These are phyloP conservation scores for Fratercula arctica DNA, from an alignment of 2,797 vertebrate genomes.

Conservation along the genomic window DNA sequence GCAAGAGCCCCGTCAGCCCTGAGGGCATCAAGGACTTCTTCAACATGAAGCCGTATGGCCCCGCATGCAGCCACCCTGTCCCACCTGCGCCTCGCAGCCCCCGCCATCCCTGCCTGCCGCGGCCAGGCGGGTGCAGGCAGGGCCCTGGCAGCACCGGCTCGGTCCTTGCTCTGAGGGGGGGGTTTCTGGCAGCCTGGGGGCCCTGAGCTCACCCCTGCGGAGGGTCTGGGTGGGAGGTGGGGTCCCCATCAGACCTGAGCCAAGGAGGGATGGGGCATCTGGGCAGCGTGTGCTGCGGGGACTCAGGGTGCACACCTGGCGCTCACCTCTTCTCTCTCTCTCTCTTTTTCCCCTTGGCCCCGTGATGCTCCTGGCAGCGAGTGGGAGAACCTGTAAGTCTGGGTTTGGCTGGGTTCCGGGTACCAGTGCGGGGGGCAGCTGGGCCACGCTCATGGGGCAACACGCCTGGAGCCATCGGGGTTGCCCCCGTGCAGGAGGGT, in stretches of 20 bases:
- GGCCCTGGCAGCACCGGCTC: neutral
- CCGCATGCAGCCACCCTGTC: neutral
- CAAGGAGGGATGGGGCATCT: fast-evolving
- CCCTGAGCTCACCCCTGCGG: neutral
- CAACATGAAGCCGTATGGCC: constrained; percentile 98
- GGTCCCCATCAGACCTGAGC: neutral
- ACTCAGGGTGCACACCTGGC: fast-evolving
- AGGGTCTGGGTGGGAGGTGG: neutral
- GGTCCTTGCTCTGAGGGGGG: neutral
- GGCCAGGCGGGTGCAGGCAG: neutral
- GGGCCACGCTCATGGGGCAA: neutral
- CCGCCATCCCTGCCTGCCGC: neutral
- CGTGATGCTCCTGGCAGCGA: constrained; percentile 86
- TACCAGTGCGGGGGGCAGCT: neutral
- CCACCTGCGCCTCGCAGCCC: neutral
- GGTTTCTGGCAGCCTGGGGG: neutral
- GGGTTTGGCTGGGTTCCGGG: neutral
- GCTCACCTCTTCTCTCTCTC: neutral
- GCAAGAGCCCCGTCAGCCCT: constrained; percentile 86
- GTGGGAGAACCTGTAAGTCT: constrained; percentile 98
- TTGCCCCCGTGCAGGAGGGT: neutral
- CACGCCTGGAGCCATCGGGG: fast-evolving
- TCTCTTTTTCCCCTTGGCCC: constrained; percentile 29
- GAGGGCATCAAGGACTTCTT: constrained; percentile 97
- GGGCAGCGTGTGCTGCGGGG: neutral